These are phyloP conservation scores for Callipepla californica DNA, from an alignment of 2,113 vertebrate genomes.

Conservation along the genomic window DNA sequence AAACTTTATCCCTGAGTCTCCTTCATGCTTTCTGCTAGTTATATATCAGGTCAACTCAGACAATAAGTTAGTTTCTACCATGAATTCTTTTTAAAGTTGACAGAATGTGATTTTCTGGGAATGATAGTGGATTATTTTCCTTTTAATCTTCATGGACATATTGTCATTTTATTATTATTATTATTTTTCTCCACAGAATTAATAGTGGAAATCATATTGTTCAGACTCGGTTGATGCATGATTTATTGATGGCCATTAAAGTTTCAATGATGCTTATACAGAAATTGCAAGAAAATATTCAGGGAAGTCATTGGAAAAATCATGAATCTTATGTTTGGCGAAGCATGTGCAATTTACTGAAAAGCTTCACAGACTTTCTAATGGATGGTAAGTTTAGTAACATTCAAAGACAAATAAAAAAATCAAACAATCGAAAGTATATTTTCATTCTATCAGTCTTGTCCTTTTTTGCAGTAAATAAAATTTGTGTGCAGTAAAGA, in stretches of 20 bases:
- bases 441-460: background rate
- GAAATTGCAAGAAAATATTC: slow-evolving; percentile 80
- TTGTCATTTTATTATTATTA: background rate
- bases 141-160: background rate
- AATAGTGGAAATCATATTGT: slow-evolving; percentile 85
- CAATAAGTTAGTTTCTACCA: background rate
- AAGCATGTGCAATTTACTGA: slow-evolving; percentile 85
- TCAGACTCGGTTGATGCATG: slow-evolving; percentile 90
- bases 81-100: background rate
- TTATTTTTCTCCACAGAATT: slow-evolving; percentile 74
- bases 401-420: background rate
- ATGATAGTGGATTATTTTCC: background rate
- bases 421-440: background rate
- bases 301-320: slow-evolving; percentile 62
- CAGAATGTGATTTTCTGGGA: background rate
- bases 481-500: background rate
- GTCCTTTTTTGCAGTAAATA: background rate
- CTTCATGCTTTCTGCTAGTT: background rate
- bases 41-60: background rate
- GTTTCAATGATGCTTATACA: slow-evolving; percentile 90
- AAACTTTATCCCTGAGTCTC: background rate
- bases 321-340: slow-evolving; percentile 72
- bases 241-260: slow-evolving; percentile 86
- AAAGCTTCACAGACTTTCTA: slow-evolving; percentile 84
- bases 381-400: slow-evolving; percentile 83